phyloP scores from a whole-genome alignment of 35 echinoderm and acorn worm species.

The Ptychodera flava region DNA sequence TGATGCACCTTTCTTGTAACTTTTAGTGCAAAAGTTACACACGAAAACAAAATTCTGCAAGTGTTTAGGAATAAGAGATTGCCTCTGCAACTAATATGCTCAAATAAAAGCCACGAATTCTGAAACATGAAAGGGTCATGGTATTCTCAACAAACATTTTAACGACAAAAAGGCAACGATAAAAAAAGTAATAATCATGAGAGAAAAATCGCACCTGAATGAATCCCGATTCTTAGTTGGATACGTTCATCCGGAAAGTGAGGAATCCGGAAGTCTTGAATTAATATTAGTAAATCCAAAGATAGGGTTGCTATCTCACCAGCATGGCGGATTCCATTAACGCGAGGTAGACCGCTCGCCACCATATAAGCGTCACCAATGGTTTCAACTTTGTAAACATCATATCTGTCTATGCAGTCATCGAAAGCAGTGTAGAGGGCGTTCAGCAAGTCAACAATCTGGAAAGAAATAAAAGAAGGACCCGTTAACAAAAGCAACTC shows the following conservation, averaged over 20 bases:
- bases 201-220: not conserved
- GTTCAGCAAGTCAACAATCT: conserved; percentile 81
- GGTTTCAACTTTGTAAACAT: conserved; percentile 91
- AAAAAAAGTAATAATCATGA: too few relatives aligned
- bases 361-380: conserved; percentile 92
- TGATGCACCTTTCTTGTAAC: too few relatives aligned
- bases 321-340: not conserved
- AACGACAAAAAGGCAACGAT: too few relatives aligned
- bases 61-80: too few relatives aligned
- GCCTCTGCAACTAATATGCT: too few relatives aligned
- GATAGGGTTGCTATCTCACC: not conserved
- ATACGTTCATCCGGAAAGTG: not conserved
- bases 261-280: not conserved
- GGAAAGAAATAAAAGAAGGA: not conserved
- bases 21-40: too few relatives aligned
- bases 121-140: too few relatives aligned
- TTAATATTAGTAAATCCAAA: not conserved
- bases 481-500: too few relatives aligned
- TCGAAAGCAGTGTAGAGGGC: conserved; percentile 68
- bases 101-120: too few relatives aligned
- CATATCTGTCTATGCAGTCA: conserved; percentile 57
- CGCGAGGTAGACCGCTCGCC: conserved; percentile 38
- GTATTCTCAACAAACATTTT: too few relatives aligned
- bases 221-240: not conserved
- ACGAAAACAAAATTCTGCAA: too few relatives aligned